Evolutionary conservation across 2,888 invertebrate species (phyloP), one percentile per base, ranked within the genome.

Genomic region (Tanypteryx hageni): DNA sequence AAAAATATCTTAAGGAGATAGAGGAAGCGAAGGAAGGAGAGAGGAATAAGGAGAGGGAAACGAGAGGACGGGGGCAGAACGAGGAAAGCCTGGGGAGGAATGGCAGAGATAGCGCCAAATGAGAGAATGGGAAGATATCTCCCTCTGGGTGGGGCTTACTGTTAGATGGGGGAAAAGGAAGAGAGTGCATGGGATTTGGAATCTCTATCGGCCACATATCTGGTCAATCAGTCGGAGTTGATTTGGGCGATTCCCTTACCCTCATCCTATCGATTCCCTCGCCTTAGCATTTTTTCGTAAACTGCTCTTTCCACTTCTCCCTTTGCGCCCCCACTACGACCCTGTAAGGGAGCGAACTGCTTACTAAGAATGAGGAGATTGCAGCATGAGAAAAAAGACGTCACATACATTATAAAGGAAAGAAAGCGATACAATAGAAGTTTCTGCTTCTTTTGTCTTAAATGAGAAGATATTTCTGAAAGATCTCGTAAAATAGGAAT

Each of bases 201-300:
- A 44, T 44, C 59, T 18, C 44, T 59, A 61, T 18, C 27, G 14
- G 44, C 64, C 64, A 68, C 89, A 89, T 89, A 89, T 89, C 68
- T 64, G 89, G 64, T 89, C 89, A 89, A 89, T 89, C 89, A 68
- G 64, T 64, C 44, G 61, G 64, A 89, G 64, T 89, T 89, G 89
- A 89, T 89, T 89, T 61, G 64, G 68, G 44, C 27, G 64, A 89
- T 89, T n/a, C 56, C 64, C 89, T 64, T 14, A 58, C 59, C 13
- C 58, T 27, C 44, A 9, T 14, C 10, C 44, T 56, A 44, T 56
- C 56, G 56, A 56, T 44, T 56, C 59, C 59, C 14, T 86, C 59
- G 7, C 57, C 61, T 13, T 1, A 27, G 18, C 27, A 31, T 61
- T 27, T 61, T 27, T 31, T 31, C 59, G 31, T 61, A 27, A 22